Conservation (phyloP, 2,888 invertebrate species). For the Pollenia amentaria region DNA sequence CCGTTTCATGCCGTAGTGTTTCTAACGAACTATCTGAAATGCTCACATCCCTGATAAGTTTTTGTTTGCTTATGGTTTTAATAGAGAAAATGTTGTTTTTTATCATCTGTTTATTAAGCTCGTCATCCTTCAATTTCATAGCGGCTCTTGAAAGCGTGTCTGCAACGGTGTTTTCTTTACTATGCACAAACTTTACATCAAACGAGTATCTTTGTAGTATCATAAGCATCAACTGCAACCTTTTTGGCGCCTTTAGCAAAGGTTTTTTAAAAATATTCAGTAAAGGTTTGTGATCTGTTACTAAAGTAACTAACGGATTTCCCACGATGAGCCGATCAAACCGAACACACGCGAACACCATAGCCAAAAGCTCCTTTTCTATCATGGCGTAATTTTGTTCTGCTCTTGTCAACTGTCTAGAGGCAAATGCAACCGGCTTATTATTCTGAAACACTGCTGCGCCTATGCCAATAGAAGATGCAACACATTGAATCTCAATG, state of each 20-base stretch:
- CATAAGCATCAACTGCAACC: background rate
- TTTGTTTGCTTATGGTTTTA: too few relatives aligned
- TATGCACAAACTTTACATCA: constrained; percentile 3
- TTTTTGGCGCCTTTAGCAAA: constrained; percentile 4
- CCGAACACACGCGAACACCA: background rate
- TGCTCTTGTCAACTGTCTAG: too few relatives aligned
- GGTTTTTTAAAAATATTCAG: constrained; percentile 20
- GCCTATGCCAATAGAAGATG: background rate
- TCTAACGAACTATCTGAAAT: too few relatives aligned
- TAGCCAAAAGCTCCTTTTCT: constrained; percentile 20
- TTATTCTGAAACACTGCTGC: constrained; percentile 20
- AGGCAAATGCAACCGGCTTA: too few relatives aligned
- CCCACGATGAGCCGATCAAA: constrained; percentile 13
- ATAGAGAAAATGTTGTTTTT: too few relatives aligned
- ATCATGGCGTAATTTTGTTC: too few relatives aligned
- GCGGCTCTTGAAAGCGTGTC: constrained; percentile 1
- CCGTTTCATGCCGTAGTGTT: too few relatives aligned
- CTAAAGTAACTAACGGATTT: background rate
- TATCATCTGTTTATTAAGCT: background rate
- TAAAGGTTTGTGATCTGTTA: constrained; percentile 8
- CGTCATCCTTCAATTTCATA: background rate
- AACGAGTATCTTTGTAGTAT: background rate
- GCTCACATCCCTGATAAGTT: too few relatives aligned
- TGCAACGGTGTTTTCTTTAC: constrained; percentile 5
- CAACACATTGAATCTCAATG: constrained; percentile 6